Percentiles rank a stretch among this genome's conserved stretches.
These are phyloP conservation scores for Drosophila varians DNA, from an alignment of 1,140 invertebrate genomes.

Conservation along the genomic window DNA sequence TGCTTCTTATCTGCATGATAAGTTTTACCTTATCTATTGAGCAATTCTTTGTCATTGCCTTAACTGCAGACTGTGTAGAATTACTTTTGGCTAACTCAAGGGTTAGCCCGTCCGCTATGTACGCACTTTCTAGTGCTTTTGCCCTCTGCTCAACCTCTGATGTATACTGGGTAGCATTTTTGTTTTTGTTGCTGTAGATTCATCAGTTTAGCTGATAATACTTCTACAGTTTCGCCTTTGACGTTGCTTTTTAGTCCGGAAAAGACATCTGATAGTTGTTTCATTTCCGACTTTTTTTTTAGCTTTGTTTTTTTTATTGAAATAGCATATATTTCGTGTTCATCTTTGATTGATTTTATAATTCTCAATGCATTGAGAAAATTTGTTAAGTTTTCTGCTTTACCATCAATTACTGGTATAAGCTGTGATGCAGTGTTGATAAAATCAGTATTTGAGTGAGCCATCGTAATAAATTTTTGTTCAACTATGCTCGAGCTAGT, in stretches of 20 bases:
- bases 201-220: too few relatives aligned
- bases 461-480: neutral
- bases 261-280: neutral
- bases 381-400: conserved; percentile 1
- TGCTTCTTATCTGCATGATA: too few relatives aligned
- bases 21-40: too few relatives aligned
- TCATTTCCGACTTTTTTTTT: neutral
- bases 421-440: too few relatives aligned
- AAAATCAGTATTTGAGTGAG: neutral
- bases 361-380: conserved; percentile 2
- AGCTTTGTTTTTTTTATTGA: conserved; percentile 1
- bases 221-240: conserved; percentile 2
- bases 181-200: too few relatives aligned
- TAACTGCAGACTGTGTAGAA: too few relatives aligned
- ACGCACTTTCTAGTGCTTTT: too few relatives aligned
- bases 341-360: neutral
- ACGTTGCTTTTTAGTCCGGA: neutral
- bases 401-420: neutral
- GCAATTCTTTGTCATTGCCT: too few relatives aligned
- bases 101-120: too few relatives aligned
- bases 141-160: too few relatives aligned
- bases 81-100: too few relatives aligned
- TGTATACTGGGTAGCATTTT: too few relatives aligned
- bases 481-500: conserved; percentile 14
- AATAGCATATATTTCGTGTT: neutral